These are phyloP conservation scores for Chelon auratus DNA, from an alignment of 2,797 vertebrate species.

Conservation along the genomic window DNA sequence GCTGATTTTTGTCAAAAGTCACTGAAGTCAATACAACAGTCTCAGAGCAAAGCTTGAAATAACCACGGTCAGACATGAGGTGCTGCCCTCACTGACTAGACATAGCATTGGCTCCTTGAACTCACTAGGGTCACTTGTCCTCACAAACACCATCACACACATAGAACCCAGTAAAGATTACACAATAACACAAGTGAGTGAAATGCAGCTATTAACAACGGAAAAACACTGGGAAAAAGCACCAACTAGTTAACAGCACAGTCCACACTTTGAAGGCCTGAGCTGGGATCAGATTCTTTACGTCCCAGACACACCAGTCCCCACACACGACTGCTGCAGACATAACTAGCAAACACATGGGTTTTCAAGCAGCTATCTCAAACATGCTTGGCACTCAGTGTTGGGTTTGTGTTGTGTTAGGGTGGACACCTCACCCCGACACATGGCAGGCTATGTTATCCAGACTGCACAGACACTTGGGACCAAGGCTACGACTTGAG, in stretches of 20 bases:
- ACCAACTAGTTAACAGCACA: conserved; percentile 18
- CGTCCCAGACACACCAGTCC: conserved; percentile 54
- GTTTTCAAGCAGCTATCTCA: conserved; percentile 76
- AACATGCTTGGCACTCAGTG: conserved; percentile 76
- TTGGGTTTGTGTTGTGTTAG: conserved; percentile 79
- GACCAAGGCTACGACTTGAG: background rate
- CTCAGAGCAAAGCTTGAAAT: conserved; percentile 45
- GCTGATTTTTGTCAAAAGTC: conserved; percentile 27
- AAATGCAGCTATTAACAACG: conserved; percentile 11
- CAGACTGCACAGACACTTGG: conserved; percentile 48
- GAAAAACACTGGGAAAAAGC: conserved; percentile 37
- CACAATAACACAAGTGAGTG: background rate
- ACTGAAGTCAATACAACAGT: conserved; percentile 34
- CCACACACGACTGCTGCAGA: conserved; percentile 61
- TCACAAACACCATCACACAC: conserved; percentile 33
- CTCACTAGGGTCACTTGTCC: conserved; percentile 36
- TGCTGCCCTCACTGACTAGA: conserved; percentile 54
- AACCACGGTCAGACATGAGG: conserved; percentile 52
- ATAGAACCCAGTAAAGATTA: conserved; percentile 4
- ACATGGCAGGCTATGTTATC: conserved; percentile 63
- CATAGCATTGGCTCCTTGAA: conserved; percentile 54
- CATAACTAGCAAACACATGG: conserved; percentile 75
- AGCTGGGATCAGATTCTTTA: conserved; percentile 54
- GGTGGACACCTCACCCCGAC: conserved; percentile 73
- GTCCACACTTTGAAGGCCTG: conserved; percentile 31